Conservation (phyloP, 2,888 invertebrate species). For the Zootermopsis nevadensis region DNA sequence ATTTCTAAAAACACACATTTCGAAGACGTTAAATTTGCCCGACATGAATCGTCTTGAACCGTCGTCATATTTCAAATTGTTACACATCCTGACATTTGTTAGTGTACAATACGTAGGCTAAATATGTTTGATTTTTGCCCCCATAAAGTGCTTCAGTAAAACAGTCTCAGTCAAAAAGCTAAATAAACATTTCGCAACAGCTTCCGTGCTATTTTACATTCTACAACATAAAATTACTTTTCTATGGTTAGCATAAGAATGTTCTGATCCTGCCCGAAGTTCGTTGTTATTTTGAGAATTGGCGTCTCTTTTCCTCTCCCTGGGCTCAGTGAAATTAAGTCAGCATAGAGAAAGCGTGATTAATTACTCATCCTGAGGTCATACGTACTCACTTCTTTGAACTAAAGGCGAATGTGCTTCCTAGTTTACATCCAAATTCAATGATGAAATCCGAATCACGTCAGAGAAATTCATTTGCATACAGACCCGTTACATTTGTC, state of each 20-base stretch:
- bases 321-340: neutral
- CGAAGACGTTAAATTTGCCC: no score
- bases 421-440: neutral
- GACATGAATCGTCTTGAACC: no score
- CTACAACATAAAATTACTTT: neutral
- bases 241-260: neutral
- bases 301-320: neutral
- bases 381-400: neutral
- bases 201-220: no score
- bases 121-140: no score
- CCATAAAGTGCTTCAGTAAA: no score
- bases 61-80: no score
- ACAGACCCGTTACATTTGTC: neutral
- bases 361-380: neutral
- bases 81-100: no score
- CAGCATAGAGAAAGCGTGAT: neutral
- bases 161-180: no score
- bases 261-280: neutral
- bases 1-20: no score
- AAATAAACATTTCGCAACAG: no score
- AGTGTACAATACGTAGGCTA: no score
- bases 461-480: neutral
- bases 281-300: neutral
- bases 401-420: neutral
- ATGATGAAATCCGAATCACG: neutral